These are phyloP conservation scores for Cepaea hortensis DNA, from an alignment of 2,888 invertebrate species.

Conservation along the genomic window DNA sequence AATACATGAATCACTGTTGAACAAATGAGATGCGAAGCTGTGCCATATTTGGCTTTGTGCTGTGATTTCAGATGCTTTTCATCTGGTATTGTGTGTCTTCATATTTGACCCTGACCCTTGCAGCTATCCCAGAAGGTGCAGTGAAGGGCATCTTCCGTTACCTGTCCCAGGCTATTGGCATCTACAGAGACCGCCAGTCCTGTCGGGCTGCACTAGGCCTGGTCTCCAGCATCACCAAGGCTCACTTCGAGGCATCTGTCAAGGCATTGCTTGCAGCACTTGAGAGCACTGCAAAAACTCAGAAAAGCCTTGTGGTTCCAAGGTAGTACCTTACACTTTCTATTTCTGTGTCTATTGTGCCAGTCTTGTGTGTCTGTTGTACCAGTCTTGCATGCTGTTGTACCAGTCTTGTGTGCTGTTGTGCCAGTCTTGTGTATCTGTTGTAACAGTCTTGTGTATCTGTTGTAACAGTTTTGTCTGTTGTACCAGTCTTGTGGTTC, in stretches of 20 bases:
- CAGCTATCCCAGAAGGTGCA: slow-evolving; percentile 87
- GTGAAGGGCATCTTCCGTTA: slow-evolving; percentile 88
- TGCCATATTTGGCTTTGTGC: too few species aligned
- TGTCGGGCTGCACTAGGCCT: slow-evolving; percentile 85
- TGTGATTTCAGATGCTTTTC: too few species aligned
- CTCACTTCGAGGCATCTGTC: slow-evolving; percentile 84
- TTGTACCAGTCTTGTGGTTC: too few species aligned
- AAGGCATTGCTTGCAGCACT: slow-evolving; percentile 84
- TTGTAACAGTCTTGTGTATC: too few species aligned
- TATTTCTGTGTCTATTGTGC: not conserved
- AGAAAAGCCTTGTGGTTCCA: slow-evolving; percentile 81
- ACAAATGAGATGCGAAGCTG: too few species aligned
- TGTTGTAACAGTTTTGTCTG: too few species aligned
- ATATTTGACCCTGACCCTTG: slow-evolving; percentile 59
- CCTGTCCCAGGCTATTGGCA: slow-evolving; percentile 85
- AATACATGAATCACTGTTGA: too few species aligned
- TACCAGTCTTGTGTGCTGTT: not conserved
- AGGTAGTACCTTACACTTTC: slow-evolving; percentile 79
- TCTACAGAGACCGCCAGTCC: slow-evolving; percentile 88
- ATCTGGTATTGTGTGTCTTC: not conserved
- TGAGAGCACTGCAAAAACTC: slow-evolving; percentile 81
- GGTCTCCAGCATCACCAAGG: slow-evolving; percentile 82
- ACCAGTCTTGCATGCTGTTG: too few species aligned
- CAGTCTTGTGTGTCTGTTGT: too few species aligned
- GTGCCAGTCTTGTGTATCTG: too few species aligned